phyloP scores from a whole-genome alignment of 2,113 vertebrate genomes.

The Etheostoma cragini region DNA sequence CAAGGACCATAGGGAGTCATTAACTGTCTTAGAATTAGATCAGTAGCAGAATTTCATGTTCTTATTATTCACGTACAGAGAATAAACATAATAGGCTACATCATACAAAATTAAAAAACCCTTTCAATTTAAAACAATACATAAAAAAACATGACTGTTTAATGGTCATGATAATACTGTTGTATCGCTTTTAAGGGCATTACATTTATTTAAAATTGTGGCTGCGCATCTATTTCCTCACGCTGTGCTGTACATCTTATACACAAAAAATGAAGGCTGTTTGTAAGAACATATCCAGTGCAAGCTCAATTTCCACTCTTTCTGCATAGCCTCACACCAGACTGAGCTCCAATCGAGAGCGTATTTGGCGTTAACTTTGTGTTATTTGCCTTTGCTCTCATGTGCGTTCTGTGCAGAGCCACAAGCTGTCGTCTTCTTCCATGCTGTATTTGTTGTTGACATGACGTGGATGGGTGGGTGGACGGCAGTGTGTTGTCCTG shows the following conservation, averaged over 20 bases:
- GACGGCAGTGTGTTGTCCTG: slow-evolving; percentile 8
- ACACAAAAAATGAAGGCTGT: not conserved
- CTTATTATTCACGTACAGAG: no score
- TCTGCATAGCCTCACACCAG: slow-evolving; percentile 19
- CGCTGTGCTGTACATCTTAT: no score
- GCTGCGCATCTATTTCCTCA: not conserved
- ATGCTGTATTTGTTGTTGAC: slow-evolving; percentile 15
- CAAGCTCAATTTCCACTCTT: not conserved
- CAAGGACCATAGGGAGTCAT: no score
- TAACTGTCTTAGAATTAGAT: no score
- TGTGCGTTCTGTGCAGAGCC: slow-evolving; percentile 8
- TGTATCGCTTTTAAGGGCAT: not conserved
- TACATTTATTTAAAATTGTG: not conserved
- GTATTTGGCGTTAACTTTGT: slow-evolving; percentile 13
- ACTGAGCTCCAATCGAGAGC: slow-evolving; percentile 4
- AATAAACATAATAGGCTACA: no score
- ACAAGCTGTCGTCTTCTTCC: slow-evolving; percentile 49
- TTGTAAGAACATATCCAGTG: slow-evolving; percentile 1
- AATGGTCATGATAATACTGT: no score
- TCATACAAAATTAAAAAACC: no score
- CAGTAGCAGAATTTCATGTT: no score
- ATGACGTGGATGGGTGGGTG: slow-evolving; percentile 30
- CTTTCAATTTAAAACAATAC: no score
- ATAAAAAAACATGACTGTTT: no score
- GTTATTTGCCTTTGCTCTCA: slow-evolving; percentile 10